Percentiles rank a stretch among this genome's conserved stretches.
phyloP scores from a whole-genome alignment of 2,888 invertebrate species.

The Thalpophila matura region DNA sequence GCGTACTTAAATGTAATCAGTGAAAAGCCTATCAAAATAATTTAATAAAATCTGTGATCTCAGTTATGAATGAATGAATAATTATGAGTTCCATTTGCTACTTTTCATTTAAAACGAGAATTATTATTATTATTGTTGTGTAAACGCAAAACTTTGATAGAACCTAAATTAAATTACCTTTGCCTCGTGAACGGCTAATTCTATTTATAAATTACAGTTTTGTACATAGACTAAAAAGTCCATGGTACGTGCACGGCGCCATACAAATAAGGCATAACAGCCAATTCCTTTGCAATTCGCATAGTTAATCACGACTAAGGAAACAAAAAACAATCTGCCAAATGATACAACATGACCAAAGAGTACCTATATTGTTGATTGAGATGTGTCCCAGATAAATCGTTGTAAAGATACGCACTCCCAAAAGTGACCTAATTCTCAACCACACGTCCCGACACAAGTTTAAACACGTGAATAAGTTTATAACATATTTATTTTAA shows the following conservation, averaged over 20 bases:
- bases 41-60: not conserved
- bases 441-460: conserved; percentile 27
- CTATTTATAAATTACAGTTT: conserved; percentile 25
- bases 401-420: conserved; percentile 41
- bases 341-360: conserved; percentile 35
- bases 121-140: too few species aligned
- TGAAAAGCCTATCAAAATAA: too few species aligned
- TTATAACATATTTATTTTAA: conserved; percentile 52
- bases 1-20: too few species aligned
- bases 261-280: conserved; percentile 28
- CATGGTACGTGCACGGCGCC: conserved; percentile 10
- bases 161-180: too few species aligned
- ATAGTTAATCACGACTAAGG: conserved; percentile 29
- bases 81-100: too few species aligned
- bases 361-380: conserved; percentile 41
- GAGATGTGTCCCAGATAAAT: conserved; percentile 60
- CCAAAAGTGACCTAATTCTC: conserved; percentile 57
- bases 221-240: conserved; percentile 12
- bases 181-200: not conserved
- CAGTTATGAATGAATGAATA: not conserved
- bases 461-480: conserved; percentile 46
- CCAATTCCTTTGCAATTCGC: conserved; percentile 38
- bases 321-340: conserved; percentile 45
- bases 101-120: not conserved
- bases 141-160: not conserved